Conservation (phyloP, 2,797 vertebrate species). For the Petrocephalus schoutedeni region DNA sequence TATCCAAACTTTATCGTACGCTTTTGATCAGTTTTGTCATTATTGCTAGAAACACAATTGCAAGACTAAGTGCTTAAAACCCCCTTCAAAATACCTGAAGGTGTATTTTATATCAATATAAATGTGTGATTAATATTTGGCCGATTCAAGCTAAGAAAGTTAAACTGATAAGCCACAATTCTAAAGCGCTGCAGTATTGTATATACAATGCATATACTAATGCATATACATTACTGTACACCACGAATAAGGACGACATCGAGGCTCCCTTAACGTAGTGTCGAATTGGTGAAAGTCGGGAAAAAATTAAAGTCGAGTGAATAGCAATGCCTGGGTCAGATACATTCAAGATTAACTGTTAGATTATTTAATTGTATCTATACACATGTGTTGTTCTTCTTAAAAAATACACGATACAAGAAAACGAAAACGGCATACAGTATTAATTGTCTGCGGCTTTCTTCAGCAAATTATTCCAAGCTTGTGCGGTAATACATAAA, state of each 20-base stretch:
- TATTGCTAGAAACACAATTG: neutral
- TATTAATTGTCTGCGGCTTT: neutral
- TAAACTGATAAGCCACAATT: neutral
- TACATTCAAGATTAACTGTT: neutral
- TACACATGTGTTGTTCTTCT: neutral
- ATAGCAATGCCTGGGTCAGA: neutral
- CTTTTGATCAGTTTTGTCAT: neutral
- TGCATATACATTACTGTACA: neutral
- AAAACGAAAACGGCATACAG: neutral
- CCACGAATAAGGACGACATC: neutral
- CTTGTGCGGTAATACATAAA: neutral
- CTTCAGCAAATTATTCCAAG: neutral
- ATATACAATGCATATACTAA: too few species aligned
- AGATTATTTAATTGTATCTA: neutral
- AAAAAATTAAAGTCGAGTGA: neutral
- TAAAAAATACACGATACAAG: neutral
- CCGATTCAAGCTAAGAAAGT: neutral
- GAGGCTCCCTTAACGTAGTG: neutral
- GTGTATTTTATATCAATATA: neutral
- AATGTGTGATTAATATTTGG: neutral
- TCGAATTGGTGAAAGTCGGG: neutral
- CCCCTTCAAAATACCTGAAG: neutral
- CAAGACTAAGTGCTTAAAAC: neutral
- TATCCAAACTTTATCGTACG: neutral
- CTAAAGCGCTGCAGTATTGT: neutral